Evolutionary conservation across 2,888 invertebrate species (phyloP).

Genomic region (Thalpophila matura): DNA sequence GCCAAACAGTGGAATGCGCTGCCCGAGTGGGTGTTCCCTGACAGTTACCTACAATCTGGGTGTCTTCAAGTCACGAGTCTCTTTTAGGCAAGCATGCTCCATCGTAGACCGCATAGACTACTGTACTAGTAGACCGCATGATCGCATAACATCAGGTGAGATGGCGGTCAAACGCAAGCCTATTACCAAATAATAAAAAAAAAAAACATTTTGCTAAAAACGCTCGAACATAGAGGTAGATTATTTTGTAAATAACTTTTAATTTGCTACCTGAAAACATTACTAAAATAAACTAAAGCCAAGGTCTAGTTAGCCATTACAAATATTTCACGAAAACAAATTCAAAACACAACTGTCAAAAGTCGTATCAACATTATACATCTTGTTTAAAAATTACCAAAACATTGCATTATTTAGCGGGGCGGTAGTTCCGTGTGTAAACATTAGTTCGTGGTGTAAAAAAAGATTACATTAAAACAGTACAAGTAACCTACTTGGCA

Average conservation of each 20-base stretch:
- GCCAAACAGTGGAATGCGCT: too few species aligned
- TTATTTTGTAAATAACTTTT: conserved; percentile 4
- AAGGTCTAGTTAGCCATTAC: conserved; percentile 8
- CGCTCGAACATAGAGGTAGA: conserved; percentile 1
- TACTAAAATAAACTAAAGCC: neutral
- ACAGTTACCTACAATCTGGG: too few species aligned
- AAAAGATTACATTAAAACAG: conserved; percentile 53
- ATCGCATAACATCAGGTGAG: too few species aligned
- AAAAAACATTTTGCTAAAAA: neutral
- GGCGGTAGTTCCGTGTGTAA: conserved; percentile 13
- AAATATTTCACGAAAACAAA: neutral
- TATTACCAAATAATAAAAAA: neutral
- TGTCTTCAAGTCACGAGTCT: too few species aligned
- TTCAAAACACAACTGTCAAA: conserved; percentile 17
- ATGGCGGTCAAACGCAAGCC: too few species aligned
- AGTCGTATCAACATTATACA: conserved; percentile 9
- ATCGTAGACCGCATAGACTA: too few species aligned
- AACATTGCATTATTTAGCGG: conserved; percentile 22
- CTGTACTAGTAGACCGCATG: too few species aligned
- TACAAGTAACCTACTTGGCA: conserved; percentile 79
- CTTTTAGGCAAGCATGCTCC: too few species aligned
- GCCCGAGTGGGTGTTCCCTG: too few species aligned
- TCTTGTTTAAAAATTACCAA: conserved; percentile 29
- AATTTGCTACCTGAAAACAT: conserved; percentile 3
- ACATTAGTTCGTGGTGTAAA: conserved; percentile 26